These are phyloP conservation scores for Schizothorax lantsangensis DNA, from an alignment of 2,797 vertebrate genomes.

Conservation along the genomic window DNA sequence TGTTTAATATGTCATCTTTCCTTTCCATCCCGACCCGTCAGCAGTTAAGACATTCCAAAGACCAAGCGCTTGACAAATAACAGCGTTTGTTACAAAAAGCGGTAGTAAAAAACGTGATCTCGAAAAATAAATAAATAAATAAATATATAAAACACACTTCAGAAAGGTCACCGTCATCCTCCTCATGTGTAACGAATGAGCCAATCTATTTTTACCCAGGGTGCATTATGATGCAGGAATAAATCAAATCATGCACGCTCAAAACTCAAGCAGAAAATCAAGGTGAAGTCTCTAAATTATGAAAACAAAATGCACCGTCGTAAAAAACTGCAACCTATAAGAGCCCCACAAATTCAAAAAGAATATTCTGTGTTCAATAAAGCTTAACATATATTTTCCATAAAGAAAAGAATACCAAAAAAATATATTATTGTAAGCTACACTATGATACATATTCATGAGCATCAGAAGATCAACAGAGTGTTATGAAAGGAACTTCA, in stretches of 20 bases:
- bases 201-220: constrained; percentile 49
- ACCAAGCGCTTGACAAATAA: neutral
- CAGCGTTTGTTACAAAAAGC: constrained; percentile 8
- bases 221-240: constrained; percentile 34
- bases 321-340: neutral
- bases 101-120: neutral
- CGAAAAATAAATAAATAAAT: neutral
- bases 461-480: constrained; percentile 5
- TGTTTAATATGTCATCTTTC: neutral
- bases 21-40: neutral
- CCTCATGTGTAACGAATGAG: constrained; percentile 33
- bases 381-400: neutral
- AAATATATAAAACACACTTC: neutral
- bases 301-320: neutral
- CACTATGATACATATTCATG: neutral
- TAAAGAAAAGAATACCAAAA: neutral
- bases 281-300: neutral
- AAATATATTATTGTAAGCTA: neutral
- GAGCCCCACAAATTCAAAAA: neutral
- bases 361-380: neutral
- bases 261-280: constrained; percentile 37
- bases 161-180: constrained; percentile 24
- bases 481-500: neutral
- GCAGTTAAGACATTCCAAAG: neutral
- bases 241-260: constrained; percentile 53